These are phyloP conservation scores for Mythimna impura DNA, from an alignment of 2,888 invertebrate species.

Conservation along the genomic window DNA sequence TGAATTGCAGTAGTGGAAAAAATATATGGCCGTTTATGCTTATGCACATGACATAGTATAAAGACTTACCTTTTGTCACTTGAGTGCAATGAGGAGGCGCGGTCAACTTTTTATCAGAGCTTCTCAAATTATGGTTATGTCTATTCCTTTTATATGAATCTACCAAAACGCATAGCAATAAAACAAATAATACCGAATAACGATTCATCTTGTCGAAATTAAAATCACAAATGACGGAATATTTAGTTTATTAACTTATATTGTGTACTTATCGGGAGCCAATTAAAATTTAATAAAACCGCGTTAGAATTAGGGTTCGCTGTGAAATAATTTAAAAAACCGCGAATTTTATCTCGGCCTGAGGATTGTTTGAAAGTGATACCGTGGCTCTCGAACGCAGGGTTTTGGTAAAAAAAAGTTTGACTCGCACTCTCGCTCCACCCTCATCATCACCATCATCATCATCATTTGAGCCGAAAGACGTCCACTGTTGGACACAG, in stretches of 20 bases:
- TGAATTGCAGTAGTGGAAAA: no score
- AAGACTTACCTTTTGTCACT: conserved; percentile 76
- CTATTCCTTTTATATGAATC: conserved; percentile 50
- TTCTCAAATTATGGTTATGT: conserved; percentile 17
- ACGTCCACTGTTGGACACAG: no score
- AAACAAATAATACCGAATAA: conserved; percentile 37
- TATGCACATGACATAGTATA: not conserved
- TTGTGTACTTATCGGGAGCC: conserved; percentile 10
- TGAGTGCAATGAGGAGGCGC: conserved; percentile 82
- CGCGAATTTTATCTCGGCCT: not conserved
- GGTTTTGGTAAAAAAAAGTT: no score
- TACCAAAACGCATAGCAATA: conserved; percentile 48
- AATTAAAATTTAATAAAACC: conserved; percentile 15
- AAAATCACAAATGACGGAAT: conserved; percentile 20
- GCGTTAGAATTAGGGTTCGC: conserved; percentile 15
- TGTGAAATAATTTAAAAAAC: not conserved
- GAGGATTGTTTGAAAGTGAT: no score
- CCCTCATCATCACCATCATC: no score
- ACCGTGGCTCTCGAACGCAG: no score
- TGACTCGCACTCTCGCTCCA: no score
- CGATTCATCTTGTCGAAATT: conserved; percentile 51
- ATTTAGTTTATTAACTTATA: conserved; percentile 4
- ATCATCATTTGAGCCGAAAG: no score
- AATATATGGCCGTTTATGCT: no score
- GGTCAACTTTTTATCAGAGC: conserved; percentile 48